Evolutionary conservation across 2,888 invertebrate genomes (phyloP).

Genomic region (Acanthosepion esculentum): DNA sequence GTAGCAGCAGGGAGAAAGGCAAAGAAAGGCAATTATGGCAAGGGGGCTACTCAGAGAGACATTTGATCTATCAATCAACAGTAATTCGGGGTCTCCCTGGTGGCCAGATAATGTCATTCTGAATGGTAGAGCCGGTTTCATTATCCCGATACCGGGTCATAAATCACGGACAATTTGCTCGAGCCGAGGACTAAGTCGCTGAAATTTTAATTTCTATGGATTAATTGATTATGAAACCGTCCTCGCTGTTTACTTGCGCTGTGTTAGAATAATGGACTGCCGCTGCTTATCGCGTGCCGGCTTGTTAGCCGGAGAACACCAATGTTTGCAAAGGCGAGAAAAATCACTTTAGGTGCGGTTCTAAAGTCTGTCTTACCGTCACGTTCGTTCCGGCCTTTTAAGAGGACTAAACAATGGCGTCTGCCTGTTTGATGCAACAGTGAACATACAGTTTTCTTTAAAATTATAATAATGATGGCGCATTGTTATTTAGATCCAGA

Average conservation of each 20-base stretch:
- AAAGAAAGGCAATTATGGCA: not conserved
- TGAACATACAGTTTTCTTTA: not conserved
- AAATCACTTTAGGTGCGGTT: conserved; percentile 20
- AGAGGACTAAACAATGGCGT: not conserved
- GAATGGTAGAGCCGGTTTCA: conserved; percentile 42
- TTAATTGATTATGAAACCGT: conserved; percentile 43
- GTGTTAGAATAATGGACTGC: not conserved
- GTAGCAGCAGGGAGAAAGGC: not conserved
- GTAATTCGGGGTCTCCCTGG: conserved; percentile 37
- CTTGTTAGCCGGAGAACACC: conserved; percentile 1
- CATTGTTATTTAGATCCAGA: no score
- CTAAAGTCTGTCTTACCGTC: not conserved
- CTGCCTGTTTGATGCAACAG: not conserved
- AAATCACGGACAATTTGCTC: conserved; percentile 46
- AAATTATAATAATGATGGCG: not conserved
- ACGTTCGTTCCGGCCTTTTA: not conserved
- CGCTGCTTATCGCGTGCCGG: conserved; percentile 7
- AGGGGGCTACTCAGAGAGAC: not conserved
- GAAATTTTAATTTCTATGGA: conserved; percentile 41
- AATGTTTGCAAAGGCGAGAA: not conserved
- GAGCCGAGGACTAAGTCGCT: conserved; percentile 25
- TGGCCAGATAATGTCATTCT: conserved; percentile 40
- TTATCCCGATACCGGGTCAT: conserved; percentile 42
- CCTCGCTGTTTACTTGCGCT: conserved; percentile 37
- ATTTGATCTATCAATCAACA: conserved; percentile 46